Percentiles rank a stretch among this genome's conserved stretches.
phyloP scores from a whole-genome alignment of 1,140 invertebrate genomes.

The Phymorhynchus buccinoides region DNA sequence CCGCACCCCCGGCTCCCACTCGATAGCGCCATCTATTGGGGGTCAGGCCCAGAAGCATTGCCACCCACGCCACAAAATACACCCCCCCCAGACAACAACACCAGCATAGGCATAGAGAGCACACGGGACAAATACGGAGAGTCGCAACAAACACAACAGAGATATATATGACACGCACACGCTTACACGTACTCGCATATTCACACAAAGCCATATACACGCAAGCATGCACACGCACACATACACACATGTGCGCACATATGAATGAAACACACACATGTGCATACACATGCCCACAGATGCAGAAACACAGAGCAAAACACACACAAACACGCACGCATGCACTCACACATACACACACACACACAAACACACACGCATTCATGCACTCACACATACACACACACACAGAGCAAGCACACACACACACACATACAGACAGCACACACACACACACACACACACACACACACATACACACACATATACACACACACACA shows the following conservation, averaged over 20 bases:
- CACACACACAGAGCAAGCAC: no score
- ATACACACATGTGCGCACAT: background rate
- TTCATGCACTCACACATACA: no score
- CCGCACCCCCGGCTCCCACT: constrained; percentile 65
- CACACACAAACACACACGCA: no score
- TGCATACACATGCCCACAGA: background rate
- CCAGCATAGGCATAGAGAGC: no score
- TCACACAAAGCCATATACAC: background rate
- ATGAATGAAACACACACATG: background rate
- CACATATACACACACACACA: background rate
- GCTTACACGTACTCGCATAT: no score
- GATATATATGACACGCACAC: no score
- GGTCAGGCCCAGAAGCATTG: background rate
- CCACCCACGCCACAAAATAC: no score
- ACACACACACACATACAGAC: background rate
- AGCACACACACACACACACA: background rate
- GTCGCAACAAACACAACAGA: no score
- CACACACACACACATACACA: background rate
- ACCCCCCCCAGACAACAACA: no score
- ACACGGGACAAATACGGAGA: no score
- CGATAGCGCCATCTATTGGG: constrained; percentile 58
- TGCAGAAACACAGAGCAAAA: background rate
- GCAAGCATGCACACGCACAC: background rate
- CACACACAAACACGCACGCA: background rate
- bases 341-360: background rate